Conservation (phyloP, 2,888 invertebrate species). For the Hydrotaea cyrtoneurina region DNA sequence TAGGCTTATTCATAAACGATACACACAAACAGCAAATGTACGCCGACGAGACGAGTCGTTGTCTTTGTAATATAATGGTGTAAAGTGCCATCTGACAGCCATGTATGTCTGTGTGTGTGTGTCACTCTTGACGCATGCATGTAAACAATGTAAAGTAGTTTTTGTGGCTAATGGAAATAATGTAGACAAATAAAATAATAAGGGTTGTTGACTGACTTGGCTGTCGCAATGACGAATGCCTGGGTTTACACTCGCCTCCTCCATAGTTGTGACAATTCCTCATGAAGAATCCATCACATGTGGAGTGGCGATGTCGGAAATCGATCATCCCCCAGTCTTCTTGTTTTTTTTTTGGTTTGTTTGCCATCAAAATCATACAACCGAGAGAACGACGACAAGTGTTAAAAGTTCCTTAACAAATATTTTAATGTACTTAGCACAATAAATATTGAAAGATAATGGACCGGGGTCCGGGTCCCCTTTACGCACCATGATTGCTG, state of each 20-base stretch:
- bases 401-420: constrained; percentile 48
- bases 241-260: no score
- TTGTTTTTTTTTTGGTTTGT: no score
- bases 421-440: constrained; percentile 40
- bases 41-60: no score
- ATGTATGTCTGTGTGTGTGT: neutral
- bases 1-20: neutral
- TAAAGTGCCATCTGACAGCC: constrained; percentile 32
- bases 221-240: no score
- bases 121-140: neutral
- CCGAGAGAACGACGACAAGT: constrained; percentile 28
- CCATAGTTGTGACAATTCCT: constrained; percentile 3
- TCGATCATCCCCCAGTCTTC: neutral
- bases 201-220: neutral
- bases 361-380: neutral
- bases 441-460: constrained; percentile 51
- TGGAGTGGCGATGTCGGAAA: neutral
- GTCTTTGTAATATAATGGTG: no score
- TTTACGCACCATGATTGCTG: constrained; percentile 31
- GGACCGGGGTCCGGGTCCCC: constrained; percentile 44
- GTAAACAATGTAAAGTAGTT: constrained; percentile 38
- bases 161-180: constrained; percentile 33
- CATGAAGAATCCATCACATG: constrained; percentile 17
- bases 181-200: constrained; percentile 20
- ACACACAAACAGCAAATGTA: no score